Conservation (phyloP, 2,797 vertebrate genomes). For the Thamnophis elegans region DNA sequence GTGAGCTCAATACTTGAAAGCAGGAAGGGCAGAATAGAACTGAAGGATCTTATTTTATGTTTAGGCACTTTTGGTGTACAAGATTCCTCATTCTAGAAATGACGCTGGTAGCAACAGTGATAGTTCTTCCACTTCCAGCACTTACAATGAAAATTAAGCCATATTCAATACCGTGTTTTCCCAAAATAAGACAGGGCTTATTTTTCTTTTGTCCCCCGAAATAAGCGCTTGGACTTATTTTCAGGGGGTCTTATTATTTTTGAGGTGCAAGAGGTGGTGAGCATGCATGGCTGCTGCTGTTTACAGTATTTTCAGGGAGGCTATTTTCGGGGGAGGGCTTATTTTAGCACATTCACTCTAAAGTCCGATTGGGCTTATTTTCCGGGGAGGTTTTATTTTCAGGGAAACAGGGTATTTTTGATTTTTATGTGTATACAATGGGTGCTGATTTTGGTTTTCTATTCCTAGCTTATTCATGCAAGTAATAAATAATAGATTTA, state of each 20-base stretch:
- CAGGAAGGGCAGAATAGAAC: background rate
- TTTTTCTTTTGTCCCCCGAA: no score
- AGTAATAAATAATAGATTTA: background rate
- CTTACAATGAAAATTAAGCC: background rate
- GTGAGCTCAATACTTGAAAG: background rate
- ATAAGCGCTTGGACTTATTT: no score
- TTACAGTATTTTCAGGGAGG: no score
- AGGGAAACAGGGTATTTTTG: background rate
- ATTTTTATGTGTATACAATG: background rate
- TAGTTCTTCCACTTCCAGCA: background rate
- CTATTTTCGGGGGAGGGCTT: no score
- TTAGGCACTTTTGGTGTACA: background rate
- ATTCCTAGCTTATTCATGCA: background rate
- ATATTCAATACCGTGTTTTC: background rate
- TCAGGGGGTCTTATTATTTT: no score
- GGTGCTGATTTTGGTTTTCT: background rate
- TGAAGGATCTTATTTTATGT: background rate
- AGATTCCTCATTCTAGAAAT: background rate
- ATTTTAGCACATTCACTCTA: no score
- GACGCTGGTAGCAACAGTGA: background rate
- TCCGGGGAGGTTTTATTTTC: no score
- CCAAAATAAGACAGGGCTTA: no score
- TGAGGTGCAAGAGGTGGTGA: no score
- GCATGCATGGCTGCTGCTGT: no score
- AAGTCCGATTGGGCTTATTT: no score